These are phyloP conservation scores for Clytia hemisphaerica DNA, from an alignment of 30 jellyfish, hydroid and myxozoan genomes.

Conservation along the genomic window DNA sequence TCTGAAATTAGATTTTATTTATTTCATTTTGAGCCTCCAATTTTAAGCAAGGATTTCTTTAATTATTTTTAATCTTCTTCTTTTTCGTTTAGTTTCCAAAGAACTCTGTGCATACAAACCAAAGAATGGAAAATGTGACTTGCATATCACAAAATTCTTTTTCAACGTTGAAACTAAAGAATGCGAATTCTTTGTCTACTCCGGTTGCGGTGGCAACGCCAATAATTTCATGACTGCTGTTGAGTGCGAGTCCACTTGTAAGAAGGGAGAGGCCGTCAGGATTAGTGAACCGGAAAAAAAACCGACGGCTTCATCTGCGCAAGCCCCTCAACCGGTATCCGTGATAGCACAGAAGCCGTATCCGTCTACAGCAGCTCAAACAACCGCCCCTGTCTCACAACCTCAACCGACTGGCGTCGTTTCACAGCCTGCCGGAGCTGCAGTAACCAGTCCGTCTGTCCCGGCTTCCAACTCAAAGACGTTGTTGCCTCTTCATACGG, in stretches of 20 bases:
- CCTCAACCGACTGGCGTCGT: background rate
- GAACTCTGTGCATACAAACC: constrained; percentile 72
- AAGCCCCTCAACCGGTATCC: too few species aligned
- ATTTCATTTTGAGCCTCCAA: too few species aligned
- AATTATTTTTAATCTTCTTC: too few species aligned
- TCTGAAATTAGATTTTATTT: too few species aligned
- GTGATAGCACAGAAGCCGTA: too few species aligned
- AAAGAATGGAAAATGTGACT: constrained; percentile 56
- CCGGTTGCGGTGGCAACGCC: constrained; percentile 98
- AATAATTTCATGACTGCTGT: constrained; percentile 83
- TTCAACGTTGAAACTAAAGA: constrained; percentile 84
- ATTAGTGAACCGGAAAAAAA: background rate
- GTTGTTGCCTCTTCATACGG: too few species aligned
- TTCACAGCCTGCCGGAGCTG: background rate
- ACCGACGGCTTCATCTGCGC: too few species aligned
- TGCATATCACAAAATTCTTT: constrained; percentile 82
- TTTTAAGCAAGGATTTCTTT: too few species aligned
- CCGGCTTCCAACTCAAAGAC: too few species aligned
- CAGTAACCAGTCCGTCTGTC: background rate
- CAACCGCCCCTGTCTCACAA: background rate
- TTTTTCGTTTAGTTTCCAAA: constrained; percentile 42
- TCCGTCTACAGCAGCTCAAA: too few species aligned
- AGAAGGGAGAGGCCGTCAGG: constrained; percentile 47
- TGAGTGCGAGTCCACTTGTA: constrained; percentile 90
- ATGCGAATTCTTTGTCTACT: constrained; percentile 78